phyloP scores from a whole-genome alignment of 2,113 vertebrate genomes.

The Bombycilla garrulus region DNA sequence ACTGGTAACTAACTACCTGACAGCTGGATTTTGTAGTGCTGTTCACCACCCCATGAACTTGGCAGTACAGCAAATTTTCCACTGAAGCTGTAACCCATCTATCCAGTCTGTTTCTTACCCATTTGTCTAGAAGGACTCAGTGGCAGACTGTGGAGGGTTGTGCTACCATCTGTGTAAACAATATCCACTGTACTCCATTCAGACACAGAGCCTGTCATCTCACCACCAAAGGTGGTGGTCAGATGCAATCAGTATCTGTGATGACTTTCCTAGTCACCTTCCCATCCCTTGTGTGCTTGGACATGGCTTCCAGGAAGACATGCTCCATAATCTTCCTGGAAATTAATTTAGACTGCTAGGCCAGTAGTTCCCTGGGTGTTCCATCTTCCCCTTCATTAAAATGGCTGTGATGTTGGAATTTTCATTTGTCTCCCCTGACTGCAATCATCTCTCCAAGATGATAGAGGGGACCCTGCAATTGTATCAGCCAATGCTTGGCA shows the following conservation, averaged over 20 bases:
- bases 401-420: not conserved
- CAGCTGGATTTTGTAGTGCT: not conserved
- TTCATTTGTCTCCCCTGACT: not conserved
- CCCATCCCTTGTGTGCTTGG: not conserved
- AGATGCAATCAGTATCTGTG: not conserved
- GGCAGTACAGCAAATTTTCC: not conserved
- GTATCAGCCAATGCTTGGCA: not conserved
- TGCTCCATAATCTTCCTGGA: not conserved
- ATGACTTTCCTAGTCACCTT: not conserved
- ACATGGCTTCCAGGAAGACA: not conserved
- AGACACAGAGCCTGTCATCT: accelerated
- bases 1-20: not conserved
- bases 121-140: not conserved
- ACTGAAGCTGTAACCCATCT: not conserved
- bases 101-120: not conserved
- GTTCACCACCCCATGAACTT: not conserved
- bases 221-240: not conserved
- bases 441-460: not conserved
- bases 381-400: not conserved
- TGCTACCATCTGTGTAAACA: not conserved
- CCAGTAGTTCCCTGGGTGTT: not conserved
- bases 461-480: not conserved
- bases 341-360: not conserved
- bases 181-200: not conserved
- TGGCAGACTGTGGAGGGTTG: not conserved